Conservation (phyloP, 1,140 invertebrate species). For the Musca vetustissima region DNA sequence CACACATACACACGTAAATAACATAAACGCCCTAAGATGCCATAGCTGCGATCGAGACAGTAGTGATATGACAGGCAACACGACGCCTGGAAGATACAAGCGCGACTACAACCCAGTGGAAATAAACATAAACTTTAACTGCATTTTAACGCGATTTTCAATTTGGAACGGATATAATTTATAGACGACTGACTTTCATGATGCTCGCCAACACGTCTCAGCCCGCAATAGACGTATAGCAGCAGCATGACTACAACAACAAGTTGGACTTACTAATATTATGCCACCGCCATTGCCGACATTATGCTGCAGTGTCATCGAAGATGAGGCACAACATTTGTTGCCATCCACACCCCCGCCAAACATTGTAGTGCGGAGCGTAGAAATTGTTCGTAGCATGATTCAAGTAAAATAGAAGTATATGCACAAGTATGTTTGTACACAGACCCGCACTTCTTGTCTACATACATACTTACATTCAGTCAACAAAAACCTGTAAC, state of each 20-base stretch:
- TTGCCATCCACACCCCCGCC: background rate
- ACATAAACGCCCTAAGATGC: too few relatives aligned
- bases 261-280: background rate
- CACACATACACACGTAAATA: too few relatives aligned
- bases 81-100: too few relatives aligned
- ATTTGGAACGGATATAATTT: constrained; percentile 57
- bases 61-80: too few relatives aligned
- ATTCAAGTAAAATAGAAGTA: too few relatives aligned
- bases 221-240: background rate
- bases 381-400: too few relatives aligned
- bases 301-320: background rate
- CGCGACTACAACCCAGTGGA: background rate
- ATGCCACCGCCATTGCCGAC: background rate
- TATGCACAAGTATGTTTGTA: too few relatives aligned
- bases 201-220: background rate
- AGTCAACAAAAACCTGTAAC: too few relatives aligned
- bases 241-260: background rate
- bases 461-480: too few relatives aligned
- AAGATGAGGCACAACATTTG: background rate
- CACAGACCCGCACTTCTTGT: too few relatives aligned
- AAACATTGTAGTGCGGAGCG: too few relatives aligned
- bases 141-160: constrained; percentile 56
- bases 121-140: constrained; percentile 47
- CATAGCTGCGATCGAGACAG: too few relatives aligned
- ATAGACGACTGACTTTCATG: constrained; percentile 53